Base-by-base conservation (phyloP, 2,797 vertebrate genomes). In the Scleropages formosus region DNA sequence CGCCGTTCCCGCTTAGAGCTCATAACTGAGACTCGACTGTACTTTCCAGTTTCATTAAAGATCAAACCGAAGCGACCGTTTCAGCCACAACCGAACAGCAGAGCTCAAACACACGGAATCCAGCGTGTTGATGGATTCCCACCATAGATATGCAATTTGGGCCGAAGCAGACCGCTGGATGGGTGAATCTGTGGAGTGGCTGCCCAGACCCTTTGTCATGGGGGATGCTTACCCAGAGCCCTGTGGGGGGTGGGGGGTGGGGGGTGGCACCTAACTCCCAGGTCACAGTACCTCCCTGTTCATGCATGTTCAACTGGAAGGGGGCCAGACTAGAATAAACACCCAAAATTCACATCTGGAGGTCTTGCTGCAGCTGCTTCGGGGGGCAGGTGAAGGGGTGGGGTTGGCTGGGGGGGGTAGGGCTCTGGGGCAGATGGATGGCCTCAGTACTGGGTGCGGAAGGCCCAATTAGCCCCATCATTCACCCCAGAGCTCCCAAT, bases 341-440 rank as follows among this genome's bases (percentile, higher is more conserved):
- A 47, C 15, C 58, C 53, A 39, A 84, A 72, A 75, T 86, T 78
- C 82, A 89, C 87, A 91, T 90, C 87, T 90, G 86, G 87, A 84
- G 73, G 71, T 72, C 49, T 39, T 15, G 44, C 49, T 79, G 47
- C 83, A 88, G 85, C 87, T 88, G 84, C 76, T 78, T 80, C 31
- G 13, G 6, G n/a, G n/a, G 74, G 46, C 6, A 39, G 31, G 20
- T 44, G n/a, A 22, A 53, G 53, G 31, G 13, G n/a, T 7, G 53
- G 20, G 10, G 56, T 10, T 22, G 20, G 61, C 8, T 22, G 56
- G 18, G 74, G 82, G 82, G 58, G 66, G 72, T 73, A 77, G 68
- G 76, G 85, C 80, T 87, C 80, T 6, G 49, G 59, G 8, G 13
- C 68, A 58, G 49, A 27, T 71, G 27, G 86, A 89, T 83, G 75